Base-by-base conservation (phyloP, 2,113 vertebrate species). In the Catharus fuscescens region DNA sequence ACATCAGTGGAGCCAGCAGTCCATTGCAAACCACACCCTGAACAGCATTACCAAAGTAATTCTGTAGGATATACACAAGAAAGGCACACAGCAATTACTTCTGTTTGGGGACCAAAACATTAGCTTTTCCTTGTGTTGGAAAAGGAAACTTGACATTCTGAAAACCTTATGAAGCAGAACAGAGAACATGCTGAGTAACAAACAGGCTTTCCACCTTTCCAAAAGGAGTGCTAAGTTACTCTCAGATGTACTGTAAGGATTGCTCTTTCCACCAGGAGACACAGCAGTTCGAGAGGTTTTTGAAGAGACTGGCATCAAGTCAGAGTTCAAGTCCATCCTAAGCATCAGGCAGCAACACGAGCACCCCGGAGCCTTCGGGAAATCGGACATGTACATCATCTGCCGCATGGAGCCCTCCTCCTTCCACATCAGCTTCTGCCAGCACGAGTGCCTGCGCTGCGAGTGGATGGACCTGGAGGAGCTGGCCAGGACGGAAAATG, bases 201-300 rank as follows among this genome's bases (percentile, higher is more conserved):
- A 64, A 38, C 38, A 38, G 38, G 69, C 52, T 50, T 86, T 76
- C 48, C 14, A 29, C 2, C 9, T 66, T 79, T 69, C 31, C 24
- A 80, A 31, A 73, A 85, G 48, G 48, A 69, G 7, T 6, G 18
- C 38, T 40, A 31, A 59, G 61, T 76, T 84, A 28, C 69, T 64
- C 40, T 61, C 50, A 5, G 11, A 24, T 44, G n/a, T 42, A 31
- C 16, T 45, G 17, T 9, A 86, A 84, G 57, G 74, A 59, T 48
- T 85, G 85, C 54, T 81, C 53, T 96, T 85, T 65, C 72, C 66
- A 67, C 20, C 48, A 98, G 99, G 98, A 66, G 98, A 95, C 90
- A 99, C 99, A 21, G 99, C 99, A n/a, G 97, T 99, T 45, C 98
- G 99, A 9, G 99, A 99, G 92, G 99, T 99, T 53, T 98, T 98